A percentile compares a stretch with the other conserved stretches of the same genome.
These are phyloP conservation scores for Drosophila setifemur DNA, from an alignment of 1,140 invertebrate species.

Conservation along the genomic window DNA sequence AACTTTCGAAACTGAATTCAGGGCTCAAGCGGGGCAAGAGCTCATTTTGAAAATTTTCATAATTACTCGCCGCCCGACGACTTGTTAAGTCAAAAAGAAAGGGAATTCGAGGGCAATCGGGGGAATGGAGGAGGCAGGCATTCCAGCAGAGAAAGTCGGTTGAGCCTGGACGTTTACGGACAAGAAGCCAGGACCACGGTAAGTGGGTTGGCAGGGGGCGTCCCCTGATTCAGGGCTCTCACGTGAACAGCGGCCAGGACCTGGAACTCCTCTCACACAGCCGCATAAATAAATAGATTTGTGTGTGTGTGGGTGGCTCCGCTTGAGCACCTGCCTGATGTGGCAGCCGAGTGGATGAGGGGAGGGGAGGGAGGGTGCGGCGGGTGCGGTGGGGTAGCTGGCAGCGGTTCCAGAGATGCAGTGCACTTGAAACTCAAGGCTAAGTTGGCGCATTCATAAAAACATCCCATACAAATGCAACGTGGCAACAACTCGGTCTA, in stretches of 20 bases:
- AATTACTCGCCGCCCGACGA: slow-evolving; percentile 62
- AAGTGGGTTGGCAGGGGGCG: slow-evolving; percentile 4
- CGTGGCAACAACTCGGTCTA: slow-evolving; percentile 40
- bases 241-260: slow-evolving; percentile 28
- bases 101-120: slow-evolving; percentile 3
- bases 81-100: slow-evolving; percentile 51
- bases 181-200: not conserved
- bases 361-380: too few species aligned
- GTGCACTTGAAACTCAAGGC: slow-evolving; percentile 52
- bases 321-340: slow-evolving; percentile 38
- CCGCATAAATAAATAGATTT: slow-evolving; percentile 11
- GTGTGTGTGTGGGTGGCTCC: slow-evolving; percentile 14
- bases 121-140: not conserved
- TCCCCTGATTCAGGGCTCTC: slow-evolving; percentile 35
- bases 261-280: slow-evolving; percentile 40
- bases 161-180: slow-evolving; percentile 35
- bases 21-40: slow-evolving; percentile 17
- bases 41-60: slow-evolving; percentile 61
- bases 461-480: slow-evolving; percentile 32
- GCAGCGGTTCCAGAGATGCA: slow-evolving; percentile 18
- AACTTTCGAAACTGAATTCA: slow-evolving; percentile 31
- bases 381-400: too few species aligned
- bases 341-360: slow-evolving; percentile 20
- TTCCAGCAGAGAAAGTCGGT: slow-evolving; percentile 34
- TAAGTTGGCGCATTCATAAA: slow-evolving; percentile 46